A percentile compares a stretch with the other conserved stretches of the same genome.
These are phyloP conservation scores for cattle (Bos taurus) DNA, from an alignment of 2,113 vertebrate genomes.

Conservation along the genomic window DNA sequence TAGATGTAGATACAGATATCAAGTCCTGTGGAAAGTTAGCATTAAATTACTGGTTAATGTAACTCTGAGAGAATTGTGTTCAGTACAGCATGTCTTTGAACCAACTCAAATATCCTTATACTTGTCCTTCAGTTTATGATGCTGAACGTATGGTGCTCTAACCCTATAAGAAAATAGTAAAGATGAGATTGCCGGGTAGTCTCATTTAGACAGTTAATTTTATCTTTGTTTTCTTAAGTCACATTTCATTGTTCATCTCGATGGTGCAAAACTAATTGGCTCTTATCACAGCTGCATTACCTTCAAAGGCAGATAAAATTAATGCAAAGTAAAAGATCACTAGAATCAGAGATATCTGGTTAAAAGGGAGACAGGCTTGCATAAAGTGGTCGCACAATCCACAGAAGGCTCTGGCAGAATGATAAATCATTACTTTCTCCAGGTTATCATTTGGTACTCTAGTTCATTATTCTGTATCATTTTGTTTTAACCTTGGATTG, in stretches of 20 bases:
- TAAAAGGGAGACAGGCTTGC: conserved; percentile 71
- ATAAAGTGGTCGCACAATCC: conserved; percentile 29
- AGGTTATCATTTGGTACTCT: conserved; percentile 61
- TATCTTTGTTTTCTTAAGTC: conserved; percentile 80
- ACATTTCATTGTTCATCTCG: conserved; percentile 79
- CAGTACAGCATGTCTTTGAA: conserved; percentile 63
- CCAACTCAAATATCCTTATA: conserved; percentile 50
- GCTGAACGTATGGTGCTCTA: conserved; percentile 71
- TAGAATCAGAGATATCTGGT: conserved; percentile 67
- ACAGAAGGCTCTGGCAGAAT: conserved; percentile 58
- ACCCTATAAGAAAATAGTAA: conserved; percentile 69
- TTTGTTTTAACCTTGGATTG: conserved; percentile 76
- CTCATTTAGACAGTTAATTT: conserved; percentile 79
- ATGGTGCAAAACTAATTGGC: conserved; percentile 83
- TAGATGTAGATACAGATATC: conserved; percentile 52
- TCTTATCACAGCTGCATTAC: conserved; percentile 77
- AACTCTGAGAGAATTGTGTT: conserved; percentile 42
- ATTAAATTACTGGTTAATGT: conserved; percentile 69
- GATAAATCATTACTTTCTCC: conserved; percentile 70
- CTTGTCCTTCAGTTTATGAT: conserved; percentile 74
- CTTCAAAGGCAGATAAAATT: conserved; percentile 81
- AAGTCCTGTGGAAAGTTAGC: conserved; percentile 75
- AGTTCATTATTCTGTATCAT: conserved; percentile 74
- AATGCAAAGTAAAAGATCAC: conserved; percentile 79
- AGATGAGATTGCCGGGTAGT: conserved; percentile 67